Evolutionary conservation across 2,113 vertebrate species (phyloP).

Genomic region (Rhombomys opimus): DNA sequence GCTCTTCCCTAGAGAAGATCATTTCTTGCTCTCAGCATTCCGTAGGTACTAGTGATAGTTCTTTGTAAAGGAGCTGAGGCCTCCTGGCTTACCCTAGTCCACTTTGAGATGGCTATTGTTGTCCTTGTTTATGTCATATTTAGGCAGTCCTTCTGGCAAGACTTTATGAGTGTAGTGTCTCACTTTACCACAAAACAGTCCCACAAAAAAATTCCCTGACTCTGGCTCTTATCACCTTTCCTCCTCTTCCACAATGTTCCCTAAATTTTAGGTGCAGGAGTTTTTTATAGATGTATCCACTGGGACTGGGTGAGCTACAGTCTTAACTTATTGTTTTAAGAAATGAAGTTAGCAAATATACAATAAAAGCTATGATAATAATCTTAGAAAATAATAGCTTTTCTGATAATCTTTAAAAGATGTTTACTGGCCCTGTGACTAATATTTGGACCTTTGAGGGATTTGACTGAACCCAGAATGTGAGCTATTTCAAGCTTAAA

Average conservation of each 20-base stretch:
- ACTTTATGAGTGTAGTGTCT: not conserved
- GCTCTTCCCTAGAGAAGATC: not conserved
- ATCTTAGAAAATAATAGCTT: no score
- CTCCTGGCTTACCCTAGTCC: not conserved
- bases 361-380: not conserved
- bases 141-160: not conserved
- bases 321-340: constrained; percentile 10
- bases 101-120: not conserved
- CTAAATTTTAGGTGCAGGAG: not conserved
- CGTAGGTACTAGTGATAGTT: not conserved
- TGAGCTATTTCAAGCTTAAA: not conserved
- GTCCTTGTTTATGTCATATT: not conserved
- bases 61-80: not conserved
- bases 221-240: not conserved
- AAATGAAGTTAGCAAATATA: constrained; percentile 20
- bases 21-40: not conserved
- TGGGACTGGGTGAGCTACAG: not conserved
- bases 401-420: constrained; percentile 33
- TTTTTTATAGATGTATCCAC: not conserved
- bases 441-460: not conserved
- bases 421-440: not conserved
- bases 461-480: not conserved
- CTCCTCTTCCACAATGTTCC: not conserved
- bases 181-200: not conserved
- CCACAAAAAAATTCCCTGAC: not conserved